These are phyloP conservation scores for Tragelaphus buxtoni DNA, from an alignment of 2,113 vertebrate species.

Conservation along the genomic window DNA sequence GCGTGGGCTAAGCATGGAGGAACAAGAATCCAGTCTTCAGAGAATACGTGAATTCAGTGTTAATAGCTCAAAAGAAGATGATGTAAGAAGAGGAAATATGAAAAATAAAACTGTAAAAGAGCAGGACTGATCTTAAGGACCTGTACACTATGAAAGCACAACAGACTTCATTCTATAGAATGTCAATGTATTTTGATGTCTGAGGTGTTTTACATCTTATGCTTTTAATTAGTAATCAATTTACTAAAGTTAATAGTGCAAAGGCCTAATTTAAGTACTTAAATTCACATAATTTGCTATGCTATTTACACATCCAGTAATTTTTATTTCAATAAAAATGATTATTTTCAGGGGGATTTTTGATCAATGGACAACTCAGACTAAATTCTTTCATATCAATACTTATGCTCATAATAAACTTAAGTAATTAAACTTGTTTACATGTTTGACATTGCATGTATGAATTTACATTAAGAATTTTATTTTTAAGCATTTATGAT, in stretches of 20 bases:
- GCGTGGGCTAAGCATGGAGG: neutral
- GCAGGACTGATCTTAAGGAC: neutral
- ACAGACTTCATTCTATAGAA: neutral
- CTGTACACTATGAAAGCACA: neutral
- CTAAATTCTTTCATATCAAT: neutral
- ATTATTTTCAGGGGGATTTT: neutral
- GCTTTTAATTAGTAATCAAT: neutral
- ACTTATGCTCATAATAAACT: neutral
- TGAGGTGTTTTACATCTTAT: neutral
- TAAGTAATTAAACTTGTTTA: neutral
- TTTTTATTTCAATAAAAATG: slow-evolving; percentile 20
- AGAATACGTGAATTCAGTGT: neutral
- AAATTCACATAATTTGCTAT: neutral
- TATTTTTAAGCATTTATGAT: neutral
- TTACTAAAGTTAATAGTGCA: neutral
- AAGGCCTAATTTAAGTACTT: neutral
- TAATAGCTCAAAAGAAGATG: neutral
- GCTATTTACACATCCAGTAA: neutral
- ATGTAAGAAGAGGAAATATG: neutral
- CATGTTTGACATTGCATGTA: neutral
- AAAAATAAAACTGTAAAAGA: neutral
- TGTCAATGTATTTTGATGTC: neutral
- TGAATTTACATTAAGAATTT: neutral
- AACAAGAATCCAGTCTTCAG: neutral
- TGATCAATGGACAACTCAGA: neutral